A percentile compares a stretch with the other conserved stretches of the same genome.
phyloP scores from a whole-genome alignment of 1,140 invertebrate genomes.

The Drosophila simulans region DNA sequence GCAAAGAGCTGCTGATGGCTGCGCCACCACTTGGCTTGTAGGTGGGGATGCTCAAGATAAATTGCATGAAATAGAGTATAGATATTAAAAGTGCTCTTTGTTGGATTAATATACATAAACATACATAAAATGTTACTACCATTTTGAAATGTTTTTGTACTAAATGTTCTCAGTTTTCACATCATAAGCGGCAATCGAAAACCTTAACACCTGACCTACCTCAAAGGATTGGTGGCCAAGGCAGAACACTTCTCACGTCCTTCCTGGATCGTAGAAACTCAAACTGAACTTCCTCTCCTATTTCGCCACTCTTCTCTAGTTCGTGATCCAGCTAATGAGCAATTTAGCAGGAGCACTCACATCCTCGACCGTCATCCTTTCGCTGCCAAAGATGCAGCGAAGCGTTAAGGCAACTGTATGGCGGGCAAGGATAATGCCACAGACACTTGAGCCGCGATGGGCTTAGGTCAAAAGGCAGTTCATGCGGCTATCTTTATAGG shows the following conservation, averaged over 20 bases:
- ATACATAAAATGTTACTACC: too few species aligned
- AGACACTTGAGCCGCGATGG: constrained; percentile 46
- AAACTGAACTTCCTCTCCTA: constrained; percentile 12
- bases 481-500: neutral
- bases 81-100: too few species aligned
- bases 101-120: too few species aligned
- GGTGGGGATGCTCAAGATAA: constrained; percentile 1
- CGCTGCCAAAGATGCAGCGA: constrained; percentile 27
- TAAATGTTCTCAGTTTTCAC: neutral
- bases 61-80: neutral
- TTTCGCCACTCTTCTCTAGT: constrained; percentile 2
- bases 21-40: neutral
- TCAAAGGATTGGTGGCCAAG: neutral
- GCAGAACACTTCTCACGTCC: constrained; percentile 35
- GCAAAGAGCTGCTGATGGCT: constrained; percentile 18
- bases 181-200: neutral
- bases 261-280: neutral
- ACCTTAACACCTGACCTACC: constrained; percentile 27
- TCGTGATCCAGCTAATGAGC: constrained; percentile 45
- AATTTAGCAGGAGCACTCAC: constrained; percentile 43
- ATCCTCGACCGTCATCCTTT: constrained; percentile 14
- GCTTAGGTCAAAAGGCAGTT: constrained; percentile 30
- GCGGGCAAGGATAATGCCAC: constrained; percentile 42
- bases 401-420: constrained; percentile 54
- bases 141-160: neutral